Conservation (phyloP, 2,888 invertebrate species). For the Cremastinae sp. region DNA sequence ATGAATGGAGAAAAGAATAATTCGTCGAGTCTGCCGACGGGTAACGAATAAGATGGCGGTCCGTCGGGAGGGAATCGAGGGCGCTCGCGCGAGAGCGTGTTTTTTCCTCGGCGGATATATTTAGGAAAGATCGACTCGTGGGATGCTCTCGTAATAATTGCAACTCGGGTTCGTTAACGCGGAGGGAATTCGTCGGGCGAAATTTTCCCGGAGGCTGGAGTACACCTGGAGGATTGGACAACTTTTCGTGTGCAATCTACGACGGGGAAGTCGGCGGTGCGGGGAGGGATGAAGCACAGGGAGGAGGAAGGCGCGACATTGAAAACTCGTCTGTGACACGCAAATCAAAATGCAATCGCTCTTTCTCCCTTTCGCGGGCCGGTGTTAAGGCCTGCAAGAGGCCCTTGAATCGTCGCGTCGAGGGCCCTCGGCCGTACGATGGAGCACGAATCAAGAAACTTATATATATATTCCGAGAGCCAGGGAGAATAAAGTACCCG, state of each 20-base stretch:
- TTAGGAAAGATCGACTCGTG: not conserved
- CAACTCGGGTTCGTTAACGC: slow-evolving; percentile 56
- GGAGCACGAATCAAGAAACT: slow-evolving; percentile 50
- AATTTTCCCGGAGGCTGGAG: slow-evolving; percentile 32
- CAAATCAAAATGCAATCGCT: slow-evolving; percentile 79
- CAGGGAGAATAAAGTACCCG: slow-evolving; percentile 69
- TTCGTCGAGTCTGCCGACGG: slow-evolving; percentile 36
- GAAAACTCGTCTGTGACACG: slow-evolving; percentile 70
- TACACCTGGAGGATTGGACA: slow-evolving; percentile 39
- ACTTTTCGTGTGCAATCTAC: slow-evolving; percentile 56
- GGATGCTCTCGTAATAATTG: slow-evolving; percentile 53
- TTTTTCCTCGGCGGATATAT: slow-evolving; percentile 1
- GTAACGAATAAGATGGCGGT: slow-evolving; percentile 29
- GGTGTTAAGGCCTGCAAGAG: slow-evolving; percentile 57
- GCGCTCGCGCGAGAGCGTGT: not conserved
- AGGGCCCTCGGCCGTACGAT: slow-evolving; percentile 52
- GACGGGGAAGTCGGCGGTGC: slow-evolving; percentile 2
- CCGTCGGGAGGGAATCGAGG: slow-evolving; percentile 51
- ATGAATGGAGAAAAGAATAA: too few relatives aligned
- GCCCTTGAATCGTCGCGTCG: slow-evolving; percentile 52
- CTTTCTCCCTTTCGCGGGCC: slow-evolving; percentile 21
- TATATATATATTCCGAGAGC: too few relatives aligned
- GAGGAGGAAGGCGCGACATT: slow-evolving; percentile 64
- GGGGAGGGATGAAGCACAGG: not conserved
- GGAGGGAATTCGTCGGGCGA: slow-evolving; percentile 15